phyloP scores from a whole-genome alignment of 1,140 invertebrate genomes.

The Melanaphis sacchari region DNA sequence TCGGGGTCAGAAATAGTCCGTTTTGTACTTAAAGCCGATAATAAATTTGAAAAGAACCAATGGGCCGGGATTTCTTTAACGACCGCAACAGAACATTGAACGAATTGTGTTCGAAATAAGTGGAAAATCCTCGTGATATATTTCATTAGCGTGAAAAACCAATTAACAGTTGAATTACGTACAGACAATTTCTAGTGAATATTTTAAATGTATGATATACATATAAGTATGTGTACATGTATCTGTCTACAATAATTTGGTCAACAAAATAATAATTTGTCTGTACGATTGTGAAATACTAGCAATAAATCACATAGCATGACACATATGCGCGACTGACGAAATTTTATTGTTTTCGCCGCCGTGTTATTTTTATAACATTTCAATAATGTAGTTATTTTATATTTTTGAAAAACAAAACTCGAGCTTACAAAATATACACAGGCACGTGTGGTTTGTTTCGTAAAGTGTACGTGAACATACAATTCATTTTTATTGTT shows the following conservation, averaged over 20 bases:
- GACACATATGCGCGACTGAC: not conserved
- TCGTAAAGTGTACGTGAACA: not conserved
- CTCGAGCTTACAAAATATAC: not conserved
- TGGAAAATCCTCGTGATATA: not conserved
- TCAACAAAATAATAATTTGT: not conserved
- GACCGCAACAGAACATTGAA: constrained; percentile 2
- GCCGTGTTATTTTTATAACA: not conserved
- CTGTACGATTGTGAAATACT: not conserved
- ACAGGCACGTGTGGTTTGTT: not conserved
- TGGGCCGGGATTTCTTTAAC: constrained; percentile 39
- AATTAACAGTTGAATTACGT: not conserved
- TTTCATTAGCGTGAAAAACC: constrained; percentile 3
- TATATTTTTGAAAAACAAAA: not conserved
- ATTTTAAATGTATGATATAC: not conserved
- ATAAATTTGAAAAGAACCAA: constrained; percentile 31
- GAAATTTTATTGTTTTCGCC: not conserved
- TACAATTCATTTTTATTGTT: not conserved
- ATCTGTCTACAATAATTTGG: not conserved
- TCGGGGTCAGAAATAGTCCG: constrained; percentile 24
- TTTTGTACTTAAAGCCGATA: constrained; percentile 5
- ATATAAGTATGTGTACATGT: not conserved
- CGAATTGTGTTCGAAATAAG: constrained; percentile 14
- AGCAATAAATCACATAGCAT: not conserved
- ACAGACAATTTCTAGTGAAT: not conserved
- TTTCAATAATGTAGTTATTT: not conserved